These are phyloP conservation scores for Limenitis camilla DNA, from an alignment of 2,888 invertebrate species.

Conservation along the genomic window DNA sequence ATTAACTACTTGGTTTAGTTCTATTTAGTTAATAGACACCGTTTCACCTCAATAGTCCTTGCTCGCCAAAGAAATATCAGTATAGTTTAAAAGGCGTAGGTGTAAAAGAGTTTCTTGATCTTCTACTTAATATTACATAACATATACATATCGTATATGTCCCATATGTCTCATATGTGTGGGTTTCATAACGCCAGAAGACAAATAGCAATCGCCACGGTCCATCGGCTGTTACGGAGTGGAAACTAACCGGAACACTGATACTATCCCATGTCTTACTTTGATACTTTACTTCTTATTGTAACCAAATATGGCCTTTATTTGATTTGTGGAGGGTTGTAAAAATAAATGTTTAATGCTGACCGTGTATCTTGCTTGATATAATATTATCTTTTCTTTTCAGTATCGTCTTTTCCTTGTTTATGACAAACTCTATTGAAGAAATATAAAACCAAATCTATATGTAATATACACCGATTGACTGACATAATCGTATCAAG, in stretches of 20 bases:
- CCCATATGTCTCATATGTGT: slow-evolving; percentile 21
- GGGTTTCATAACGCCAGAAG: slow-evolving; percentile 36
- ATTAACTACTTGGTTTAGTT: too few species aligned
- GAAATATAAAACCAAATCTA: too few species aligned
- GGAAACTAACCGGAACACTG: slow-evolving; percentile 48
- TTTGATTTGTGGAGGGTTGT: background rate
- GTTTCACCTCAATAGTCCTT: too few species aligned
- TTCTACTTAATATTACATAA: background rate
- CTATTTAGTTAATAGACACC: too few species aligned
- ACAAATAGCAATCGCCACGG: slow-evolving; percentile 55
- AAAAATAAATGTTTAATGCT: background rate
- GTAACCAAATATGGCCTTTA: slow-evolving; percentile 6
- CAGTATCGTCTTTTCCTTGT: too few species aligned
- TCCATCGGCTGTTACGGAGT: slow-evolving; percentile 48
- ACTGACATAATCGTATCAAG: too few species aligned
- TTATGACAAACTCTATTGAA: too few species aligned
- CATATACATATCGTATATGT: slow-evolving; percentile 1
- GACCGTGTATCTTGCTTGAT: background rate
- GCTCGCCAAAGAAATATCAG: too few species aligned
- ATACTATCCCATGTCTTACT: slow-evolving; percentile 19
- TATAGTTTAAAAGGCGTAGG: too few species aligned
- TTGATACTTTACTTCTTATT: slow-evolving; percentile 2
- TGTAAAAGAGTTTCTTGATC: too few species aligned
- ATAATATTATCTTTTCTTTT: too few species aligned
- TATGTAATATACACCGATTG: too few species aligned